A percentile compares a stretch with the other conserved stretches of the same genome.
Evolutionary conservation across 2,888 invertebrate species (phyloP).

Genomic region (Ceraclea dissimilis): DNA sequence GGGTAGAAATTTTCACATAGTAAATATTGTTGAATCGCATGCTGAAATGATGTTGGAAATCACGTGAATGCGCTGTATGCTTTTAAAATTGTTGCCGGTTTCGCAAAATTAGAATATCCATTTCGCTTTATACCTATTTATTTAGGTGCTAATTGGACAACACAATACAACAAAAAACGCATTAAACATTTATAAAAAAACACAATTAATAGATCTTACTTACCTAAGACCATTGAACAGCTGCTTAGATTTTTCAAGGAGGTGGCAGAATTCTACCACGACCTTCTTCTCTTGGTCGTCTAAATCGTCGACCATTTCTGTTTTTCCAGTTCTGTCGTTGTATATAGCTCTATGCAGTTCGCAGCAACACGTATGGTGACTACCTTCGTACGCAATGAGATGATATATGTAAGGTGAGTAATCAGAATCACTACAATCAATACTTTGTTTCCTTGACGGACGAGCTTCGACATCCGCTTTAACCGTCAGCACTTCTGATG

Average conservation of each 20-base stretch:
- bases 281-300: constrained; percentile 86
- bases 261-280: constrained; percentile 91
- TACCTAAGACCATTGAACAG: constrained; percentile 92
- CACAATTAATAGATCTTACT: constrained; percentile 26
- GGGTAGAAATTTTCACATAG: too few relatives aligned
- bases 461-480: background rate
- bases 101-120: too few relatives aligned
- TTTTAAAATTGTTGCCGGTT: too few relatives aligned
- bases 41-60: too few relatives aligned
- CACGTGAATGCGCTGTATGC: too few relatives aligned
- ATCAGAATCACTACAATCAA: background rate
- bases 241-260: constrained; percentile 94
- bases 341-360: too few relatives aligned
- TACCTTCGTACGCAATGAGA: too few relatives aligned
- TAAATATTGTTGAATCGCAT: too few relatives aligned
- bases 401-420: background rate
- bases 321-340: constrained; percentile 1
- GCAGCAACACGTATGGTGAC: too few relatives aligned
- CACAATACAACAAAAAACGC: background rate
- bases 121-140: background rate
- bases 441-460: background rate
- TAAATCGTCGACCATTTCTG: constrained; percentile 64
- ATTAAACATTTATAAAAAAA: background rate
- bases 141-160: background rate
- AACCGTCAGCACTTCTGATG: background rate